Conservation (phyloP, 2,888 invertebrate genomes). For the Arge pagana region DNA sequence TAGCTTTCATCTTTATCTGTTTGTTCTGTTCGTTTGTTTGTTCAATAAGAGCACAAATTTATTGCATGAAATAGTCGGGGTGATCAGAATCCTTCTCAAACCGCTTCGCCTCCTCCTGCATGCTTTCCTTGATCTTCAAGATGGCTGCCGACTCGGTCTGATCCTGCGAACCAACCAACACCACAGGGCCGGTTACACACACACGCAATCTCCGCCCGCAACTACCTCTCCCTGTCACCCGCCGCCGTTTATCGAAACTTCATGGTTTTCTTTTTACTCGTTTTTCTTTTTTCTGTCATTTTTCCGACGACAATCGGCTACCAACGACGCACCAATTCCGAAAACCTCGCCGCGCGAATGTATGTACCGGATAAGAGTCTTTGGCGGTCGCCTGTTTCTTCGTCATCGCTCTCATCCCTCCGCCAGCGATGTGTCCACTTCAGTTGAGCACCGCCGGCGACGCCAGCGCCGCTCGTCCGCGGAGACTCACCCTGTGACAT, state of each 20-base stretch:
- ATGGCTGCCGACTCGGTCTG: conserved; percentile 99
- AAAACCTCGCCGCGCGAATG: too few species aligned
- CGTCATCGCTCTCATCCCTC: too few species aligned
- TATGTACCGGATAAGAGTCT: too few species aligned
- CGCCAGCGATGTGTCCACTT: too few species aligned
- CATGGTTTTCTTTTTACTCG: neutral
- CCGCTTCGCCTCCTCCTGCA: conserved; percentile 99
- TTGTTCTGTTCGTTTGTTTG: too few species aligned
- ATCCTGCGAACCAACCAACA: conserved; percentile 67
- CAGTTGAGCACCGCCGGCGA: too few species aligned
- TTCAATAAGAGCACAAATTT: too few species aligned
- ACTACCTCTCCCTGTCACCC: conserved; percentile 34
- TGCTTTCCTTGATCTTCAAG: conserved; percentile 99
- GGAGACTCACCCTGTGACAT: too few species aligned
- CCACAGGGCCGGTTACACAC: conserved; percentile 57
- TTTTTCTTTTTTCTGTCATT: neutral
- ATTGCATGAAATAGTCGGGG: conserved; percentile 97
- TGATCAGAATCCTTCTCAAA: conserved; percentile 97
- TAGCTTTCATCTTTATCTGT: too few species aligned
- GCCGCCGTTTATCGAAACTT: conserved; percentile 27
- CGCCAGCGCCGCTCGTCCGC: too few species aligned
- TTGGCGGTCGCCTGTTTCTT: too few species aligned
- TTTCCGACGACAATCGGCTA: neutral
- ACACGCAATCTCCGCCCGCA: conserved; percentile 42
- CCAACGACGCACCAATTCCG: too few species aligned